Evolutionary conservation across 2,888 invertebrate species (phyloP), one percentile per base, ranked within the genome.

Genomic region (Cosmopolites sordidus): DNA sequence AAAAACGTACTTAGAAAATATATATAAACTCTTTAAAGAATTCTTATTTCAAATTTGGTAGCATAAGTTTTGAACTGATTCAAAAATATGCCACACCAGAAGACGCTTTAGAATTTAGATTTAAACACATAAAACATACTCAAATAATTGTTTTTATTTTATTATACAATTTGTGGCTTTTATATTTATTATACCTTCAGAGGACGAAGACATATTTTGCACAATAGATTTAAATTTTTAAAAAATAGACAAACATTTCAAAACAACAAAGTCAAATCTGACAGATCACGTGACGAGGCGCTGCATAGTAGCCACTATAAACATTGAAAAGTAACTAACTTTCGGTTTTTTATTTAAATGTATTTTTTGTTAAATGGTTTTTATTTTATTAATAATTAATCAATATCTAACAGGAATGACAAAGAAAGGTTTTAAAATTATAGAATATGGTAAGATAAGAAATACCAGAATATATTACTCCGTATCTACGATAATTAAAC

Each of bases 241-340:
- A 55, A 57, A 61, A 62, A 59, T 54, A 61, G 56, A 63, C 58
- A 63, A 67, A 66, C 64, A 64, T 66, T 69, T 70, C 67, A 69
- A 70, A 70, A 68, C 67, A 66, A 60, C 65, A 64, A 64, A 68
- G 64, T 66, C 62, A 65, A 67, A 66, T 52, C 59, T 67, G 65
- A 66, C 67, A 65, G 62, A 56, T 68, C 65, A 66, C 65, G 65
- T 66, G 65, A 66, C 60, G 56, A 12, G 11, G 60, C 58, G 58
- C 52, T 56, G 39, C 59, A 63, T 48, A 40, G 44, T 44, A 50
- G 54, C 59, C 60, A 61, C 44, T 17, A n/a, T 37, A n/a, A n/a
- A n/a, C n/a, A n/a, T n/a, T n/a, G n/a, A n/a, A n/a, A n/a, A n/a
- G n/a, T n/a, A n/a, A n/a, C n/a, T n/a, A n/a, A n/a, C n/a, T n/a